phyloP scores from a whole-genome alignment of 2,797 vertebrate species.

The Acanthurus lineatus region DNA sequence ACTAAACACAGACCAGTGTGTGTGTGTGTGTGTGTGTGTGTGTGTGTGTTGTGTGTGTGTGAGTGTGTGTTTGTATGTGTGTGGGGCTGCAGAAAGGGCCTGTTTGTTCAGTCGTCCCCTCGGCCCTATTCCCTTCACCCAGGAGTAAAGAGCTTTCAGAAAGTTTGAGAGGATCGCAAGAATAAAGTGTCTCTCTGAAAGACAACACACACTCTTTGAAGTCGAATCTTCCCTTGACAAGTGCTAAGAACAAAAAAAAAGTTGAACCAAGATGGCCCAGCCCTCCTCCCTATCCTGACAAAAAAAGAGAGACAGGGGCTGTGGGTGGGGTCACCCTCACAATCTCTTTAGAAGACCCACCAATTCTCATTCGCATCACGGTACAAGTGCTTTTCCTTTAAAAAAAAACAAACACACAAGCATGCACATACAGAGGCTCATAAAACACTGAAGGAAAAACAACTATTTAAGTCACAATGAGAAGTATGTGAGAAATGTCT shows the following conservation, averaged over 20 bases:
- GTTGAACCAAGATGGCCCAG: conserved; percentile 8
- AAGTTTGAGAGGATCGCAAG: conserved; percentile 54
- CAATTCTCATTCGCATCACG: conserved; percentile 27
- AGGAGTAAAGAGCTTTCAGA: conserved; percentile 66
- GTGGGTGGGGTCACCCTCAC: conserved; percentile 28
- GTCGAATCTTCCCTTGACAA: conserved; percentile 43
- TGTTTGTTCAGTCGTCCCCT: conserved; percentile 67
- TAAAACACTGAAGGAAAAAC: conserved; percentile 59
- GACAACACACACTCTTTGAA: conserved; percentile 34
- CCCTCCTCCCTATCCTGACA: conserved; percentile 9
- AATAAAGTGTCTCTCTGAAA: conserved; percentile 33
- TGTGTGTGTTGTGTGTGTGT: conserved; percentile 6
- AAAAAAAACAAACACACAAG: neutral
- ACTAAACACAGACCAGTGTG: conserved; percentile 46
- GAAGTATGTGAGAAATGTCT: conserved; percentile 75
- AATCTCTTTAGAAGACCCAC: conserved; percentile 7
- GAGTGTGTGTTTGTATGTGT: conserved; percentile 30
- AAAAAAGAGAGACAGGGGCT: neutral
- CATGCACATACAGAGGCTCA: conserved; percentile 18
- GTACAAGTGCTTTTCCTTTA: conserved; percentile 17
- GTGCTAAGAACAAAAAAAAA: conserved; percentile 10
- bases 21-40: conserved; percentile 33
- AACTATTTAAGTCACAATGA: conserved; percentile 74
- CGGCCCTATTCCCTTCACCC: conserved; percentile 22
- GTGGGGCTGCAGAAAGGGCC: conserved; percentile 35